Conservation (phyloP, 2,113 vertebrate species). For the Lagopus muta region DNA sequence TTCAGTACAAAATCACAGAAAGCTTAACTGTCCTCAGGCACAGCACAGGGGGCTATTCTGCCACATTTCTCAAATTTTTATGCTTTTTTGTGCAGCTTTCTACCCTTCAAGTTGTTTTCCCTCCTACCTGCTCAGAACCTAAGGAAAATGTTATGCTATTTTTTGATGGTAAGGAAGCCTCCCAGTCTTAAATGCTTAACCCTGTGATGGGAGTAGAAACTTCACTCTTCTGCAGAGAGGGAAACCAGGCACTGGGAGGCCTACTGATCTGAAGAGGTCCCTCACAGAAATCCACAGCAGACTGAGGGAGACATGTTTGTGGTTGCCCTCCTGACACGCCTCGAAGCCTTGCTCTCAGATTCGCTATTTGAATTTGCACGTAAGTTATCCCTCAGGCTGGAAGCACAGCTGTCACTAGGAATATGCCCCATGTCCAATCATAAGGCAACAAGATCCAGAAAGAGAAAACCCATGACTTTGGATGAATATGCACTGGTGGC, state of each 20-base stretch:
- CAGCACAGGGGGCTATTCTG: background rate
- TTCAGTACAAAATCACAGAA: background rate
- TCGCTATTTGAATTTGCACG: background rate
- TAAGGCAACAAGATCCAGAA: background rate
- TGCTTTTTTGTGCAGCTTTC: background rate
- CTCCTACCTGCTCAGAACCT: background rate
- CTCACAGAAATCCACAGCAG: background rate
- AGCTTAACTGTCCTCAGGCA: background rate
- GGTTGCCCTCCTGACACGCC: background rate
- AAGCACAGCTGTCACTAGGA: background rate
- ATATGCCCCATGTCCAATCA: fast-evolving
- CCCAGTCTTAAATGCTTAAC: background rate
- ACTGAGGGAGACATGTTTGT: fast-evolving
- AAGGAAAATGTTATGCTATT: background rate
- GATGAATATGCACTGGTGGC: background rate
- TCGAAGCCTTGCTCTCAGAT: background rate
- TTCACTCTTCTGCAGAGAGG: background rate
- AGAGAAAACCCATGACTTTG: background rate
- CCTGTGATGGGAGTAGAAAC: background rate
- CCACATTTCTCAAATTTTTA: background rate
- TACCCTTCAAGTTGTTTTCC: background rate
- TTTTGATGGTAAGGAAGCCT: background rate
- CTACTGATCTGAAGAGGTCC: background rate
- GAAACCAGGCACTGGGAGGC: background rate
- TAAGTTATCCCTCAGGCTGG: background rate